Base-by-base conservation (phyloP, 2,113 vertebrate species). In the Monarcha castaneiventris region DNA sequence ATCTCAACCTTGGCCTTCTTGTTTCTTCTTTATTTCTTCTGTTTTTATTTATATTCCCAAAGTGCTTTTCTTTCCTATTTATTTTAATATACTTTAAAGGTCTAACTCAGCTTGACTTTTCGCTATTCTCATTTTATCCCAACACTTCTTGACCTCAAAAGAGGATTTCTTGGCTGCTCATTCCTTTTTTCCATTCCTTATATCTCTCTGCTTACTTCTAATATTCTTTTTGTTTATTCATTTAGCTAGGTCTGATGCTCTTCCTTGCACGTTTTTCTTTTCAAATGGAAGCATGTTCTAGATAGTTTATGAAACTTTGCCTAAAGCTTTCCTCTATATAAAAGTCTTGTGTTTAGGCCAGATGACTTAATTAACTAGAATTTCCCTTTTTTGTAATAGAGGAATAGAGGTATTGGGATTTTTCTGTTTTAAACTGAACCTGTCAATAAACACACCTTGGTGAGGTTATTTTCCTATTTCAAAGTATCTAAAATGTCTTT, bases 81-180 rank as follows among this genome's bases (percentile, higher is more conserved):
- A 69, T 95, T 96, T 95, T 94, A 61, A 90, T 86, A 77, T 51
- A 30, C 43, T 89, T 90, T 58, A 83, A 84, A 86, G 48, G 43
- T 84, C 68, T 93, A 92, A 58, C 67, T 94, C 32, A 83, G 44
- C 46, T 92, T 95, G 74, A 93, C 88, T 90, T 95, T 80, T 55
- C 2, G 2, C 26, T 86, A 80, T 86, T 85, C 44, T 79, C 55
- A 80, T 92, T 94, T 90, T 62, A 90, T 74, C 10, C 55, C 1
- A 3, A 90, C 33, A 74, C 30, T 71, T 94, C 21, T 48, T 93
- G 84, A 95, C 81, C 69, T 91, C 84, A 39, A 87, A 55, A 75
- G 43, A 91, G 29, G 33, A 89, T 89, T 93, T 89, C 69, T 91
- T 95, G 92, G 66, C 81, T 93, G 52, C 59, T 89, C 35, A 75